These are phyloP conservation scores for Protaetia brevitarsis DNA, from an alignment of 1,140 invertebrate species.

Conservation along the genomic window DNA sequence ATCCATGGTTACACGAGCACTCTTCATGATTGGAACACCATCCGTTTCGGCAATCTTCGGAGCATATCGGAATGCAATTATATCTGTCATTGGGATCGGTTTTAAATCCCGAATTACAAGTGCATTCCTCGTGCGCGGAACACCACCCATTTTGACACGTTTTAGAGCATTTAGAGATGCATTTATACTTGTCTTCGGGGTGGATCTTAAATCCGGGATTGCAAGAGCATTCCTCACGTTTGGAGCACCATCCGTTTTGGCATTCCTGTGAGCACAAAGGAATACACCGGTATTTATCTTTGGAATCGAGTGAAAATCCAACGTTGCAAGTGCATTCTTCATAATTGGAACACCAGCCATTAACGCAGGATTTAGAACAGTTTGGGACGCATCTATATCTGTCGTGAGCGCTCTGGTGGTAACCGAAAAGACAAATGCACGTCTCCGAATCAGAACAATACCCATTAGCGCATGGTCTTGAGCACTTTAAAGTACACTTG, in stretches of 20 bases:
- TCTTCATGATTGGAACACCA: not conserved
- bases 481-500: constrained; percentile 51
- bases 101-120: constrained; percentile 25
- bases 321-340: constrained; percentile 55
- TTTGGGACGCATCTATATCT: constrained; percentile 42
- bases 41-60: constrained; percentile 52
- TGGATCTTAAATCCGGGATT: not conserved
- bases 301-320: constrained; percentile 31
- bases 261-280: constrained; percentile 52
- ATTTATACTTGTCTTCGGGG: constrained; percentile 20
- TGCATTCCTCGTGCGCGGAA: constrained; percentile 25
- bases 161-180: constrained; percentile 26
- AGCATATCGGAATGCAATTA: constrained; percentile 56
- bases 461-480: constrained; percentile 23
- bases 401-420: not conserved
- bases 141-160: constrained; percentile 33
- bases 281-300: constrained; percentile 42
- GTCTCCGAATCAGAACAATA: constrained; percentile 38
- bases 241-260: constrained; percentile 54
- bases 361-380: constrained; percentile 49
- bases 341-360: constrained; percentile 56
- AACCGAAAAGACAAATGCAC: constrained; percentile 39
- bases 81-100: constrained; percentile 1
- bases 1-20: not conserved
- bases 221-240: constrained; percentile 42